Evolutionary conservation across 2,888 invertebrate genomes (phyloP).

Genomic region (Criorhina ranunculi): DNA sequence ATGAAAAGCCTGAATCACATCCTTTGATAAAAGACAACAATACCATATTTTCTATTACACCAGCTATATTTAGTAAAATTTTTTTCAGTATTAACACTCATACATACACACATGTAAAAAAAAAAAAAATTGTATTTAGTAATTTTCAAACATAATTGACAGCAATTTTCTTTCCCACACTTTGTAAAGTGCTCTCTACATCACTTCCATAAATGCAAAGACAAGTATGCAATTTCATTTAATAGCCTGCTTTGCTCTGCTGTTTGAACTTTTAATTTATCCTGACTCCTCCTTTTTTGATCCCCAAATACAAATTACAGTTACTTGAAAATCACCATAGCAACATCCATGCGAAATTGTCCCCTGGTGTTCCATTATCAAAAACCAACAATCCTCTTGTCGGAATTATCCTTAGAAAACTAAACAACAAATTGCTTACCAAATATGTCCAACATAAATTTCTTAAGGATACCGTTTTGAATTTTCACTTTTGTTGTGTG

Average conservation of each 20-base stretch:
- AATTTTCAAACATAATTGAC: slow-evolving; percentile 24
- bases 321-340: slow-evolving; percentile 32
- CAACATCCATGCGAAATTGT: slow-evolving; percentile 48
- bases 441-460: slow-evolving; percentile 57
- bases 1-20: too few relatives aligned
- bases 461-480: slow-evolving; percentile 49
- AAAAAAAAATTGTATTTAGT: too few relatives aligned
- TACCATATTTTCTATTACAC: too few relatives aligned
- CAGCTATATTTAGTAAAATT: too few relatives aligned
- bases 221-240: slow-evolving; percentile 37
- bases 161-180: slow-evolving; percentile 11
- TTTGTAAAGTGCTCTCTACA: not conserved
- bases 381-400: slow-evolving; percentile 25
- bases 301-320: slow-evolving; percentile 59
- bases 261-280: slow-evolving; percentile 52
- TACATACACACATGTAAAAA: too few relatives aligned
- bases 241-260: slow-evolving; percentile 9
- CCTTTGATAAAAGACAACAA: too few relatives aligned
- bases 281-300: slow-evolving; percentile 23
- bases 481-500: slow-evolving; percentile 52
- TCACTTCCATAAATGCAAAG: not conserved
- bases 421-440: slow-evolving; percentile 64
- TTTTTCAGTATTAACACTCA: too few relatives aligned
- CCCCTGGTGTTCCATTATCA: slow-evolving; percentile 50
- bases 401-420: slow-evolving; percentile 53